These are phyloP conservation scores for Brachylomia viminalis DNA, from an alignment of 2,888 invertebrate species.

Conservation along the genomic window DNA sequence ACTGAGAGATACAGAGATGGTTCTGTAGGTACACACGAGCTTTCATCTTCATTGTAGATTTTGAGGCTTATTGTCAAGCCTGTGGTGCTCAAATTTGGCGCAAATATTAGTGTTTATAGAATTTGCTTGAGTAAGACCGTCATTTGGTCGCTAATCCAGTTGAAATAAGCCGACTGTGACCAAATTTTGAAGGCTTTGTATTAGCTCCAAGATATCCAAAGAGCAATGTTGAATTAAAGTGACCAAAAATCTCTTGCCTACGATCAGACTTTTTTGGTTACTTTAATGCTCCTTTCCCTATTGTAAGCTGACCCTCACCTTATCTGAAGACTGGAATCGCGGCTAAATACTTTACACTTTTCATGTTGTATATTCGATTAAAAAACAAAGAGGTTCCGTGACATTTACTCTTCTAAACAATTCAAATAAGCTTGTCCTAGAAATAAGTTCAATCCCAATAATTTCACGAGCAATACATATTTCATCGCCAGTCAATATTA, in stretches of 20 bases:
- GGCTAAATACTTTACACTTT: slow-evolving; percentile 1
- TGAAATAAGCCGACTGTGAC: neutral
- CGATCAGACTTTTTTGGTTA: neutral
- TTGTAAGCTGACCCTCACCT: neutral
- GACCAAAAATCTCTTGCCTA: too few relatives aligned
- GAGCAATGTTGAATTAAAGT: neutral
- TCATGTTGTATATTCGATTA: slow-evolving; percentile 5
- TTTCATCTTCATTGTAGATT: neutral
- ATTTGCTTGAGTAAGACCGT: neutral
- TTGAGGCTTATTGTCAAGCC: neutral
- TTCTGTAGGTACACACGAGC: slow-evolving; percentile 34
- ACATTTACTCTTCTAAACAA: neutral
- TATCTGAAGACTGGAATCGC: neutral
- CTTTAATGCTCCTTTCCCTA: neutral
- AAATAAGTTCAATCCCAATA: slow-evolving; percentile 9
- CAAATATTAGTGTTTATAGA: neutral
- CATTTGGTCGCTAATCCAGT: neutral
- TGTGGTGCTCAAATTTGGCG: neutral
- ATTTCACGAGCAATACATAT: neutral
- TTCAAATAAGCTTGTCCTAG: neutral
- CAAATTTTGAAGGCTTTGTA: too few relatives aligned
- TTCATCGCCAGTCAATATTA: neutral
- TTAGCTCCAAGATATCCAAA: neutral
- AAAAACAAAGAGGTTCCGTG: slow-evolving; percentile 25
- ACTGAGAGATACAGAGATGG: slow-evolving; percentile 59